Conservation (phyloP, 2,888 invertebrate genomes). For the Limnephilus auricula region DNA sequence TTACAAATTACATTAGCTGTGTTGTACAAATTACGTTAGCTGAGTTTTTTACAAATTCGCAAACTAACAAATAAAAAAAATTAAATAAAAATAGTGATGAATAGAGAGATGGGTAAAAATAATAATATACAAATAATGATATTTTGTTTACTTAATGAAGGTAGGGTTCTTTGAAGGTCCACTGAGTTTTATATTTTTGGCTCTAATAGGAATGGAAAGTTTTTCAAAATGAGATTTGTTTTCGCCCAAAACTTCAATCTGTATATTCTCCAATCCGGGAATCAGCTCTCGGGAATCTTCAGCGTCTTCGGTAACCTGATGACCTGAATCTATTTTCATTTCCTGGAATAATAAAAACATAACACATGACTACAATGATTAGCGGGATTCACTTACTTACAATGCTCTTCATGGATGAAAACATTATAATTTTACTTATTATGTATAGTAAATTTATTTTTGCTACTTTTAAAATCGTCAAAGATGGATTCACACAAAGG, state of each 20-base stretch:
- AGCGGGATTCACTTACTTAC: neutral
- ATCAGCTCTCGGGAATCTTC: neutral
- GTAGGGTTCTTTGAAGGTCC: neutral
- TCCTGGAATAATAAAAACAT: neutral
- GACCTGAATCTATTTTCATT: neutral
- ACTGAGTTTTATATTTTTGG: constrained; percentile 40
- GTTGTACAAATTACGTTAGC: neutral
- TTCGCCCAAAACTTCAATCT: constrained; percentile 44
- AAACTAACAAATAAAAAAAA: neutral
- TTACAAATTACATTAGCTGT: no score
- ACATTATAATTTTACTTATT: neutral
- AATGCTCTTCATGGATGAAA: neutral
- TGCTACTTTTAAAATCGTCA: neutral
- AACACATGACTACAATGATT: neutral
- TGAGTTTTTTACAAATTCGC: neutral
- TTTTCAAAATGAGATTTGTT: constrained; percentile 33
- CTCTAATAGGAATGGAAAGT: neutral
- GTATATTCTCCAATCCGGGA: constrained; percentile 18
- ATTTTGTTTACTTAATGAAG: neutral
- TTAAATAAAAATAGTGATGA: neutral
- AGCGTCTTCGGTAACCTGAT: neutral
- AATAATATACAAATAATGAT: neutral
- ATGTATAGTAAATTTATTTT: no score
- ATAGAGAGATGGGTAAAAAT: neutral
- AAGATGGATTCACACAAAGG: neutral